These are phyloP conservation scores for Lates calcarifer DNA, from an alignment of 2,113 vertebrate species.

Conservation along the genomic window DNA sequence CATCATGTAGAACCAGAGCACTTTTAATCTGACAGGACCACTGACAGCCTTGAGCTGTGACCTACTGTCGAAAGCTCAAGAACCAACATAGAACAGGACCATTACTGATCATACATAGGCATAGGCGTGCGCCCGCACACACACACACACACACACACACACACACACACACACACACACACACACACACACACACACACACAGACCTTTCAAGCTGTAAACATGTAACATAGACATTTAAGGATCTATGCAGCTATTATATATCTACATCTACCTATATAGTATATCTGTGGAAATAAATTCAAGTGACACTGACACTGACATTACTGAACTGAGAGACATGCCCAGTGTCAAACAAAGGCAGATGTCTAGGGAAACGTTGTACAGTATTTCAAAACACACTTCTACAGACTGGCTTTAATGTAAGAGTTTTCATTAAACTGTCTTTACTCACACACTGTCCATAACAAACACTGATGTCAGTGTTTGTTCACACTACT, in stretches of 20 bases:
- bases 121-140: too few relatives aligned
- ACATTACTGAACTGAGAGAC: slow-evolving; percentile 4
- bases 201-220: neutral
- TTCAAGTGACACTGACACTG: neutral
- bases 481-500: slow-evolving; percentile 14
- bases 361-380: slow-evolving; percentile 1
- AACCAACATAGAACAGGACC: slow-evolving; percentile 59
- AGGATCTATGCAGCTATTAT: neutral
- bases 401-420: neutral
- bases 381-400: slow-evolving; percentile 16
- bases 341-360: slow-evolving; percentile 4
- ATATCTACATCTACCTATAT: neutral
- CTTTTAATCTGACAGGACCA: slow-evolving; percentile 51
- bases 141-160: neutral
- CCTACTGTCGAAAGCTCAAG: slow-evolving; percentile 53
- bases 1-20: slow-evolving; percentile 41
- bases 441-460: slow-evolving; percentile 8
- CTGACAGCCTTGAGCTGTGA: slow-evolving; percentile 66
- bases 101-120: slow-evolving; percentile 6
- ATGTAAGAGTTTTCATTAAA: slow-evolving; percentile 13
- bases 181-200: neutral
- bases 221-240: neutral
- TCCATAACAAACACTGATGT: slow-evolving; percentile 13
- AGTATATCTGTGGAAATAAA: neutral
- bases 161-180: too few relatives aligned